Evolutionary conservation across 2,113 vertebrate genomes (phyloP), one percentile per base, ranked within the genome.

Genomic region (Dipodomys ordii): DNA sequence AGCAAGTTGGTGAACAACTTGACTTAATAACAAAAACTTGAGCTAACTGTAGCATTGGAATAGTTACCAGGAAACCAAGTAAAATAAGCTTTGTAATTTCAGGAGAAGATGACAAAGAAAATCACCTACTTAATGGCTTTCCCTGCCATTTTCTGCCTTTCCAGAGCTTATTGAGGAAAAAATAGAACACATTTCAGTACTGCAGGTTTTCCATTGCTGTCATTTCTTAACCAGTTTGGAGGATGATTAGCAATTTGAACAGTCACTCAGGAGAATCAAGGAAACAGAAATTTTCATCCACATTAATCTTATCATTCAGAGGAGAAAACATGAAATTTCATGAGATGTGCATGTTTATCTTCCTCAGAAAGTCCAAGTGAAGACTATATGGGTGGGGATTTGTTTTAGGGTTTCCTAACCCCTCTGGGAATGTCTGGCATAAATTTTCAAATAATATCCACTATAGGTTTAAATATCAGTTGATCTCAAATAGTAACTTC

Each of bases 11-110:
- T 76, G 93, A 95, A 96, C 95, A 73, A 32, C 62, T 90, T 95
- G 39, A 91, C 88, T 95, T 97, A 97, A 95, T 97, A 96, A 97
- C 78, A 89, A 83, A 64, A 97, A 80, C 65, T 84, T 18, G n/a
- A 91, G 77, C 90, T 79, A 96, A 90, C 88, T 80, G 62, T 18
- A 53, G 69, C 83, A 76, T 67, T 68, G 71, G 73, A 92, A 93
- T 72, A 76, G 83, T 95, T 87, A 82, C 74, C 0, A 92, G 67
- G 68, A 95, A 60, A 95, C 92, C 71, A 86, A 83, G 97, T 44
- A 3, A 92, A 87, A 23, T 28, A 22, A 39, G 3, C 13, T 89
- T 67, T 88, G 23, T 81, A 35, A 91, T 87, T 92, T 91, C 80
- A 76, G n/a, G 4, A 80, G 25, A 88, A 44, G 23, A 72, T n/a